phyloP scores from a whole-genome alignment of 2,113 vertebrate genomes.

The Pogona vitticeps region DNA sequence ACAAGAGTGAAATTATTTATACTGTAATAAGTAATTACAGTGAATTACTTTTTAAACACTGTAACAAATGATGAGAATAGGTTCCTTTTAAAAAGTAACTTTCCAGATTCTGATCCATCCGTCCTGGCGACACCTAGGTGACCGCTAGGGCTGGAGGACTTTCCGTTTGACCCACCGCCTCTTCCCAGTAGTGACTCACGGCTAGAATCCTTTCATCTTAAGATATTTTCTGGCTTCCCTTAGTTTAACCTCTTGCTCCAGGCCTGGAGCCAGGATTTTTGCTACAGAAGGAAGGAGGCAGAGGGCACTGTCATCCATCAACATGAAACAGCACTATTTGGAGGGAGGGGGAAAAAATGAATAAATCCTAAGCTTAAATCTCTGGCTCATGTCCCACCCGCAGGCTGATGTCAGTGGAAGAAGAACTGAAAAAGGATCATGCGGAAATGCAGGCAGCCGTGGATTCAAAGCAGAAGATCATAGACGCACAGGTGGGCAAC shows the following conservation, averaged over 20 bases:
- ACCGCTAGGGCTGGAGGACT: too few relatives aligned
- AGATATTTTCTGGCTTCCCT: too few relatives aligned
- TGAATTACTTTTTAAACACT: too few relatives aligned
- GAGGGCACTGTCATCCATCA: neutral
- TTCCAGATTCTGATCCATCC: neutral
- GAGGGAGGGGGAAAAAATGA: too few relatives aligned
- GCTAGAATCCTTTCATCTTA: too few relatives aligned
- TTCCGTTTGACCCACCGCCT: too few relatives aligned
- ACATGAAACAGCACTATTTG: neutral
- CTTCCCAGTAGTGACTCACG: too few relatives aligned
- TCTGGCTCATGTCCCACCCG: neutral
- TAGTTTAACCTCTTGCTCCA: neutral
- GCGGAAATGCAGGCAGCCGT: constrained; percentile 97
- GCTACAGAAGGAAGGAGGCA: neutral
- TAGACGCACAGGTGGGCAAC: constrained; percentile 91
- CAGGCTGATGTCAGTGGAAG: constrained; percentile 98
- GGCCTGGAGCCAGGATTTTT: neutral
- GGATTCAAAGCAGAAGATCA: constrained; percentile 98
- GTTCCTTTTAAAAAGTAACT: too few relatives aligned
- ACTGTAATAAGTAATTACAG: too few relatives aligned
- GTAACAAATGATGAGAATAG: too few relatives aligned
- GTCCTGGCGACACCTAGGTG: too few relatives aligned
- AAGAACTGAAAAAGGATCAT: constrained; percentile 97
- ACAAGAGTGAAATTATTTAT: too few relatives aligned
- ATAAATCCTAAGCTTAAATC: neutral